Evolutionary conservation across 92 coral and sea anemone species (phyloP), one percentile per base, ranked within the genome.

Genomic region (Nematostella vectensis): DNA sequence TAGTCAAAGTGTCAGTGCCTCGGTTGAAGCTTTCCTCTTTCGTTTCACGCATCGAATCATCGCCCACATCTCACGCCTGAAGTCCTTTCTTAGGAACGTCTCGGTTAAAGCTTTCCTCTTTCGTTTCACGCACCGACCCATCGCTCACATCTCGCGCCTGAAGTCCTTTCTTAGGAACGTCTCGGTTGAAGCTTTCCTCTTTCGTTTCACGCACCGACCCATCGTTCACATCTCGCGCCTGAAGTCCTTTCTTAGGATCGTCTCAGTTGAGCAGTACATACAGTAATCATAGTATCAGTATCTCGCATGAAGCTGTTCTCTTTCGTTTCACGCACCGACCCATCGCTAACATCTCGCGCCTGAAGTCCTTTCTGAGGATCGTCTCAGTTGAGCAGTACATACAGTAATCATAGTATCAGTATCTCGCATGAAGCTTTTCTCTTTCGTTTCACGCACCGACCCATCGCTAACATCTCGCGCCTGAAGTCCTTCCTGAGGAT

Each of bases 91-190:
- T 27, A 63, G 38, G 27, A 63, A 20, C 3, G 70, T 52, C 26
- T 63, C 50, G 16, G 52, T 59, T 3, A 63, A 22, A 39, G 52
- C 49, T 36, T 63, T 63, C 15, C n/a, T n/a, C n/a, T n/a, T n/a
- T n/a, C n/a, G n/a, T n/a, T n/a, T n/a, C n/a, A n/a, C n/a, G n/a
- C 56, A 49, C 15, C 57, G 17, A 11, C 29, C 33, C 43, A 23
- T 10, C 8, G 3, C 50, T 48, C 4, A 29, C 1, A 62, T 44
- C 29, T 62, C 68, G 8, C 29, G 47, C 36, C 48, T 55, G 22
- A 62, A 62, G 37, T 62, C 68, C 10, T 24, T 23, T n/a, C 68
- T 37, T 30, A 62, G 50, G 31, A 62, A 21, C 3, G 68, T n/a
- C n/a, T n/a, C n/a, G n/a, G n/a, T n/a, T n/a, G n/a, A n/a, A n/a